Base-by-base conservation (phyloP, 2,113 vertebrate species). In the Apteryx mantelli region DNA sequence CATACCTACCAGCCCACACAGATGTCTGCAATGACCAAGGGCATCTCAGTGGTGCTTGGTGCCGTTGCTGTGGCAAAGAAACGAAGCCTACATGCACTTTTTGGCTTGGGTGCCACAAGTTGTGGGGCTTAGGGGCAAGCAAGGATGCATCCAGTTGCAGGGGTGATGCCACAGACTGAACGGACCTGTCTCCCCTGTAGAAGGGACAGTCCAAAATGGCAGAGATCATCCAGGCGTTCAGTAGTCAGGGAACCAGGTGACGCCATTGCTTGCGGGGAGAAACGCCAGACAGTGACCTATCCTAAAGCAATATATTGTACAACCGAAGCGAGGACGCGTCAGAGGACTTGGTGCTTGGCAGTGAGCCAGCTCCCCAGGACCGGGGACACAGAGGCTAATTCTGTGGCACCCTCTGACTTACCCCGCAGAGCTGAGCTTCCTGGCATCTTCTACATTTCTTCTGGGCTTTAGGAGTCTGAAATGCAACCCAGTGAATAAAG, bases 191-290 rank as follows among this genome's bases (percentile, higher is more conserved):
- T 86, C 8, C 48, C 53, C 9, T 17, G 14, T 18, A 58, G 3
- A 52, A 87, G 7, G 44, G 42, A 55, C 7, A 60, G 40, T 42
- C n/a, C 24, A 10, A 84, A 93, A 84, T 4, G 17, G 8, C 38
- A 71, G 14, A 63, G 42, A 48, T 34, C 18, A 69, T 32, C 30
- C 56, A 56, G 55, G 55, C 55, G 9, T 69, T 46, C 66, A 69
- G 26, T 42, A 28, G 18, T 8, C 65, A 48, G 36, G 6, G 11
- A 48, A 17, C 5, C 42, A 69, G 63, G 22, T 74, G 16, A 22
- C 1, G 0, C 1, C 28, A 12, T n/a, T 86, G 7, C 10, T 4
- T 53, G 21, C 5, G 11, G 7, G 52, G 32, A 56, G 58, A 82
- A 86, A 79, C 1, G 1, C 8, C 46, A 26, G 19, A n/a, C 61